Evolutionary conservation across 1,140 invertebrate genomes (phyloP), one percentile per base, ranked within the genome.

Genomic region (Coenobita brevimanus): DNA sequence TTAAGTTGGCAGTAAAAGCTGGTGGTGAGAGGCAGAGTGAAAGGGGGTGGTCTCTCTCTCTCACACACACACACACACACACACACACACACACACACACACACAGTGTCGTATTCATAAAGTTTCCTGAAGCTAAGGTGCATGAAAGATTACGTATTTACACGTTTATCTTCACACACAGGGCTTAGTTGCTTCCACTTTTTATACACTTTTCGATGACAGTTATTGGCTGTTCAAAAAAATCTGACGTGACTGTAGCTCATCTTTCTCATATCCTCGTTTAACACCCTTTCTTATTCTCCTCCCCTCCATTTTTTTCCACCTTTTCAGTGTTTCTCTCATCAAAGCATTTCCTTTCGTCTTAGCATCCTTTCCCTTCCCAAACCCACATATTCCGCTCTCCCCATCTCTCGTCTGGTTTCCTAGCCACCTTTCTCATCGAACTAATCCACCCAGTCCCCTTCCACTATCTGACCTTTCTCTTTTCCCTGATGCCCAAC

Each of bases 51-150:
- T 8, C n/a, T 6, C n/a, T 8, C 64, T 6, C 64, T 8, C 64
- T 6, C 64, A 67, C 64, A 67, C 64, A 67, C 64, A 67, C 64
- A 67, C 64, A 67, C 64, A 24, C 64, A 67, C 64, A 24, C 64
- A 24, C 64, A 67, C 64, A 67, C 64, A 24, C 64, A 67, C 64
- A 67, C 64, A 67, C 64, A 4, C 41, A 43, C 33, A 41, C 41
- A 38, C 17, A n/a, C 69, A 36, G 33, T 24, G 21, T 1, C 36
- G 62, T 67, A 33, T 67, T 67, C 36, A 67, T 33, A 67, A 21
- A 67, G n/a, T n/a, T n/a, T n/a, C n/a, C n/a, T n/a, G n/a, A n/a
- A n/a, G n/a, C n/a, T n/a, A n/a, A n/a, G n/a, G n/a, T n/a, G n/a
- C n/a, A n/a, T n/a, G n/a, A n/a, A n/a, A n/a, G n/a, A n/a, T n/a